phyloP scores from a whole-genome alignment of 1,140 invertebrate genomes.

The Euura lappo region DNA sequence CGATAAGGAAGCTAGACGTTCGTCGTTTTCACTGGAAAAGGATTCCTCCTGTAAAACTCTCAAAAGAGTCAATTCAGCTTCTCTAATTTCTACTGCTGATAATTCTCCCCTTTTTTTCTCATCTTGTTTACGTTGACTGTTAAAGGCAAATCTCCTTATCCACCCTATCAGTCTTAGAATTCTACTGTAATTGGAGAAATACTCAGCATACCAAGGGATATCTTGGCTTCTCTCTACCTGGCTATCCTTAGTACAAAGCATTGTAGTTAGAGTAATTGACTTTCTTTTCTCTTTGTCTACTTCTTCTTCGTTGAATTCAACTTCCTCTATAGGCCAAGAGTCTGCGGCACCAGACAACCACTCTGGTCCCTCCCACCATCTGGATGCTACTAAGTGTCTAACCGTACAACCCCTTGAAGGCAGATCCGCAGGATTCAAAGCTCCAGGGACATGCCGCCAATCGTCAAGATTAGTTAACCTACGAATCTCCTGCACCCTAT shows the following conservation, averaged over 20 bases:
- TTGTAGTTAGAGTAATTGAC: too few relatives aligned
- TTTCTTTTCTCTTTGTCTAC: too few relatives aligned
- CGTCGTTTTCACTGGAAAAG: slow-evolving; percentile 15
- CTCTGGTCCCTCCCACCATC: slow-evolving; percentile 52
- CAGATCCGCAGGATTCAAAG: slow-evolving; percentile 33
- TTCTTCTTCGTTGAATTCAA: too few relatives aligned
- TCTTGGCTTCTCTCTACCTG: too few relatives aligned
- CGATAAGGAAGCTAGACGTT: background rate
- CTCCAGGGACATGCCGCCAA: slow-evolving; percentile 32
- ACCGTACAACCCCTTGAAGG: slow-evolving; percentile 47
- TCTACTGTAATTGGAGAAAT: too few relatives aligned
- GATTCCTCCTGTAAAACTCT: slow-evolving; percentile 21
- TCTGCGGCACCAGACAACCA: too few relatives aligned
- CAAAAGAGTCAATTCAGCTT: slow-evolving; percentile 27
- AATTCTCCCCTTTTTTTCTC: slow-evolving; percentile 9
- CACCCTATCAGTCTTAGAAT: too few relatives aligned
- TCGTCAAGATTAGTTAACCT: slow-evolving; percentile 2
- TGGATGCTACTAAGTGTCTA: slow-evolving; percentile 37
- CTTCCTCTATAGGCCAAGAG: too few relatives aligned
- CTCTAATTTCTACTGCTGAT: slow-evolving; percentile 21
- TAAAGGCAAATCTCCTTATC: background rate
- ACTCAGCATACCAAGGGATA: too few relatives aligned
- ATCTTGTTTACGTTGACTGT: too few relatives aligned
- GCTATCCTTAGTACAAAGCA: too few relatives aligned
- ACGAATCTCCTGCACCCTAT: slow-evolving; percentile 24